Evolutionary conservation across 2,797 vertebrate species (phyloP), one percentile per base, ranked within the genome.

Genomic region (Coregonus sp.): DNA sequence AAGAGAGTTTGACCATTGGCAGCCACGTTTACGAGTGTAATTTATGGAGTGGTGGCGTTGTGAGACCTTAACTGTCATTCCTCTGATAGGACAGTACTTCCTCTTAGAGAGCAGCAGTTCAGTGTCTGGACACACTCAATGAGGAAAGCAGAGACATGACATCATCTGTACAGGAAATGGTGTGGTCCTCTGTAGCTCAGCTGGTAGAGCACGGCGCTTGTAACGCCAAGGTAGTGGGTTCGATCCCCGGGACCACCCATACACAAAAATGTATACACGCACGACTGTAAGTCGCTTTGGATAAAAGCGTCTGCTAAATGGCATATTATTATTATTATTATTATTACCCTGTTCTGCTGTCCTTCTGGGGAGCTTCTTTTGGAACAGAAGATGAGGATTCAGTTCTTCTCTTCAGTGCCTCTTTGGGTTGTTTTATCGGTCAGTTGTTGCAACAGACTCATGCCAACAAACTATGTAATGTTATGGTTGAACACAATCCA

Each of bases 61-160:
- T 50, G 68, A 70, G 68, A 40, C n/a, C 35, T 47, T 18, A 37
- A 35, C 37, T 4, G 37, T 40, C 68, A 70, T 70, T 47, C 37
- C 18, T 40, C 35, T 40, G 50, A 54, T 54, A 1, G 47, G 70
- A 72, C 47, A 25, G 11, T 3, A 72, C 50, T 72, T 72, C 51
- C 50, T 5, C 37, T 29, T 16, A 1, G 29, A 67, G 65, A 67
- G 65, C 25, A 33, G 65, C 65, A 29, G 65, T 33, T 56, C 37
- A 69, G 37, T 33, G 37, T 35, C 68, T 70, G 68, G 40, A 47
- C 16, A 54, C 47, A 52, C 20, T 72, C 20, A 12, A 52, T 72
- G 5, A 29, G 70, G 47, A 72, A 54, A 72, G 14, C 68, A 70
- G 18, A 47, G 68, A 47, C 68, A 47, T 70, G 33, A 20, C 61